Base-by-base conservation (phyloP, 2,888 invertebrate genomes). In the Protophormia terraenovae region DNA sequence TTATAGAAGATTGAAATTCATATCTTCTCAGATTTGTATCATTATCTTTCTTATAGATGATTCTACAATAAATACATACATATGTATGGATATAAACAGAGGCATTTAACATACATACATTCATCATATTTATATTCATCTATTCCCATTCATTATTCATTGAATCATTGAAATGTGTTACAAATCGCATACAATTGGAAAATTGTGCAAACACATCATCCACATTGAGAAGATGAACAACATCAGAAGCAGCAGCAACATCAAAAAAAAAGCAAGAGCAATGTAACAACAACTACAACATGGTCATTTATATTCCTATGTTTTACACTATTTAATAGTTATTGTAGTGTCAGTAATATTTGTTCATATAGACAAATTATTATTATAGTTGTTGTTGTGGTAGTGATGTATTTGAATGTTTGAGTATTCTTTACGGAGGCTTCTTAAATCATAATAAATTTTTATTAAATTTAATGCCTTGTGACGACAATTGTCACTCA, bases 171-270 rank as follows among this genome's bases (percentile, higher is more conserved):
- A 87, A 86, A 88, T 88, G 87, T 86, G 86, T 86, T 88, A 86
- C 86, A 87, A 87, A 88, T 88, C 86, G 80, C 87, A 84, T 69
- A 86, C 89, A 90, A 90, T 90, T 89, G 90, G 87, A 89, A 88
- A 87, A 89, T 89, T 88, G 84, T 87, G 71, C 78, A 85, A 85
- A 82, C 78, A 82, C 69, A 81, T 71, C 78, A 79, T 75, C 78
- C 75, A 45, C 55, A 69, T 78, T n/a, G n/a, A n/a, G 24, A 67
- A 77, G 69, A 78, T 69, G 58, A 78, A 69, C 67, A 47, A 47
- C 76, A 84, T 75, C 58, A 75, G 12, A 27, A 66, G n/a, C 47
- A 82, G 27, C 58, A 14, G 16, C 14, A 35, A 7, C 32, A 53
- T 14, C 8, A 16, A 14, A 19, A 35, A 5, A n/a, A 0, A 2